Conservation (phyloP, 1,140 invertebrate species). For the Agrypnia vestita region DNA sequence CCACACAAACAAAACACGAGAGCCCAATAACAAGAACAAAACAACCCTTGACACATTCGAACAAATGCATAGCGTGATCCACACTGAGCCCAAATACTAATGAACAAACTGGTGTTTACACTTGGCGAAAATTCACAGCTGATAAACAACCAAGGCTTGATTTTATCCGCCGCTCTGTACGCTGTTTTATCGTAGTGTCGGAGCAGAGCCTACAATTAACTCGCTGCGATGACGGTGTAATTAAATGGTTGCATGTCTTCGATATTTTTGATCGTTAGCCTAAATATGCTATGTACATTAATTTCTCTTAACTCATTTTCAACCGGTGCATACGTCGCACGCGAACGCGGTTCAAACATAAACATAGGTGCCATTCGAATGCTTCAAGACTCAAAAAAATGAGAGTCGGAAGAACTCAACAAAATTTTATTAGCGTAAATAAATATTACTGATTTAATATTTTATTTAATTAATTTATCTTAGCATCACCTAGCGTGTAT, state of each 20-base stretch:
- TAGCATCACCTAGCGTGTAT: too few species aligned
- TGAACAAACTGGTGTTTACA: not conserved
- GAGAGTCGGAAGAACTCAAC: too few species aligned
- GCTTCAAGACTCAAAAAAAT: too few species aligned
- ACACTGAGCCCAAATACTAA: not conserved
- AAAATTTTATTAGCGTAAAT: too few species aligned
- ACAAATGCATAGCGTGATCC: conserved; percentile 14
- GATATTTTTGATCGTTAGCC: conserved; percentile 38
- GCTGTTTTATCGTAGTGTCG: not conserved
- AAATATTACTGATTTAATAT: too few species aligned
- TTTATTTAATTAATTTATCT: too few species aligned
- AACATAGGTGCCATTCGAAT: too few species aligned
- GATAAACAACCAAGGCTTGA: conserved; percentile 16
- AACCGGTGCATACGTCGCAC: not conserved
- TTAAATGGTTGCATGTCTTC: conserved; percentile 43
- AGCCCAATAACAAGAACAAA: not conserved
- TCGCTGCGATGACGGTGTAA: conserved; percentile 16
- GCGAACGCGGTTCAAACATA: too few species aligned
- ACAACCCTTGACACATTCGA: conserved; percentile 4
- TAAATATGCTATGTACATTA: conserved; percentile 27
- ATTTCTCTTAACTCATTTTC: conserved; percentile 21
- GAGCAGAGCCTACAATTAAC: not conserved
- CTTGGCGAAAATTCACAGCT: conserved; percentile 20
- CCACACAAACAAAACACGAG: not conserved
- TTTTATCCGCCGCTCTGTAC: not conserved